Conservation (phyloP, 2,797 vertebrate species). For the Gallinago nigripennis region DNA sequence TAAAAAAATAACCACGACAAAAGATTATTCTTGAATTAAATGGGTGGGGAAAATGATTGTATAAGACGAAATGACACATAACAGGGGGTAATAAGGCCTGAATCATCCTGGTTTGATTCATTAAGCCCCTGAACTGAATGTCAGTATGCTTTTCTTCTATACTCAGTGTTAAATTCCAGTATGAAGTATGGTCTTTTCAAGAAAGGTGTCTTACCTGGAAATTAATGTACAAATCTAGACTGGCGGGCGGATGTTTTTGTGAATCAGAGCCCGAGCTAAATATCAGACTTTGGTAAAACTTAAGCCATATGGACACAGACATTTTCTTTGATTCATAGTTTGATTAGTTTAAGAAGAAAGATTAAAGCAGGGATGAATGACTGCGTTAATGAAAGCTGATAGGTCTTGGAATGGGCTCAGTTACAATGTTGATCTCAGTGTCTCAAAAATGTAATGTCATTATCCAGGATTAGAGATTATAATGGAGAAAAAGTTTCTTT, state of each 20-base stretch:
- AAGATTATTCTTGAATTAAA: slow-evolving; percentile 37
- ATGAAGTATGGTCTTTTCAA: not conserved
- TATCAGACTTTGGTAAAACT: not conserved
- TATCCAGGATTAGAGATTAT: slow-evolving; percentile 12
- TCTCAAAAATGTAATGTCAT: slow-evolving; percentile 11
- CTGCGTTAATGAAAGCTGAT: slow-evolving; percentile 43
- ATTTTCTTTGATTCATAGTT: slow-evolving; percentile 33
- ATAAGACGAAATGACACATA: not conserved
- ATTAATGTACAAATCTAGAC: not conserved
- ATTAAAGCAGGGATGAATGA: slow-evolving; percentile 34
- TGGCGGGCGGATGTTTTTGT: not conserved
- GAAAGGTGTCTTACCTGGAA: not conserved
- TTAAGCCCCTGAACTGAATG: not conserved
- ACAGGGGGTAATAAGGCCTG: not conserved
- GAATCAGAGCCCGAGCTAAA: not conserved
- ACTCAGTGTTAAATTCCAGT: not conserved
- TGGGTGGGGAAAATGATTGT: not conserved
- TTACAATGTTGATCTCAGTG: not conserved
- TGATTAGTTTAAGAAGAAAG: slow-evolving; percentile 22
- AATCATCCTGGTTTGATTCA: slow-evolving; percentile 21
- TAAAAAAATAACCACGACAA: not conserved
- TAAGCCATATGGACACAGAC: not conserved
- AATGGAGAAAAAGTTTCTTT: slow-evolving; percentile 8
- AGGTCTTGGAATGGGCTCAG: slow-evolving; percentile 8
- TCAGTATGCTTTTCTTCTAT: not conserved